Conservation (phyloP, 2,888 invertebrate species). For the Macroteleia sp. region DNA sequence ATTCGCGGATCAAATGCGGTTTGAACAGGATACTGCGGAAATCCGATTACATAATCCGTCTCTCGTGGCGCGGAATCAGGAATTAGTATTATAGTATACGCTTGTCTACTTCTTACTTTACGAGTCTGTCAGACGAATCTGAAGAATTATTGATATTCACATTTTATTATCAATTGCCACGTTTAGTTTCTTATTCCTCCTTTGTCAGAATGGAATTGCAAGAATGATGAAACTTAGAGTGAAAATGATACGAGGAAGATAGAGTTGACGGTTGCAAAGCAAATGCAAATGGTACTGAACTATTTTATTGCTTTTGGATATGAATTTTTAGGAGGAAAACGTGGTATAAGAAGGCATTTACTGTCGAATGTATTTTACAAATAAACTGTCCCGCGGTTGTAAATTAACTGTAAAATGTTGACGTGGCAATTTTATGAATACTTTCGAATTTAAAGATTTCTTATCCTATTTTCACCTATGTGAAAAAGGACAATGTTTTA, state of each 20-base stretch:
- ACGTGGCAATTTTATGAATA: no score
- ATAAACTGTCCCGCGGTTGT: no score
- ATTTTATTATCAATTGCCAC: conserved; percentile 51
- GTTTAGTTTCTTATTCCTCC: conserved; percentile 11
- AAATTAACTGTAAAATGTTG: no score
- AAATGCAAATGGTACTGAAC: conserved; percentile 7
- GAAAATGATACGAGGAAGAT: conserved; percentile 23
- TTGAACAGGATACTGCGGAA: conserved; percentile 49
- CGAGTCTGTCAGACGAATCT: conserved; percentile 29
- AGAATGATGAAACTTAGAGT: conserved; percentile 13
- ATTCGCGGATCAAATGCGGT: conserved; percentile 55
- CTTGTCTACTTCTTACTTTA: conserved; percentile 55
- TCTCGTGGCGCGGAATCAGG: conserved; percentile 52
- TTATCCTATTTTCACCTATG: no score
- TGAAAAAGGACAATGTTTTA: no score
- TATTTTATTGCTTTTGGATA: conserved; percentile 27
- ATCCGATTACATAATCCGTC: conserved; percentile 62
- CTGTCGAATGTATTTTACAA: background rate
- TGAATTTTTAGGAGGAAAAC: conserved; percentile 8
- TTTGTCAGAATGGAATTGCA: conserved; percentile 11
- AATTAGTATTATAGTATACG: conserved; percentile 55
- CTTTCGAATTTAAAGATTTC: no score
- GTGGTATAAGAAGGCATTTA: conserved; percentile 7
- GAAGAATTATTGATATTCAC: conserved; percentile 50
- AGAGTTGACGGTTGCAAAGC: conserved; percentile 11